Percentiles rank a stretch among this genome's conserved stretches.
Evolutionary conservation across 2,888 invertebrate species (phyloP).

Genomic region (Chrysodeixis includens): DNA sequence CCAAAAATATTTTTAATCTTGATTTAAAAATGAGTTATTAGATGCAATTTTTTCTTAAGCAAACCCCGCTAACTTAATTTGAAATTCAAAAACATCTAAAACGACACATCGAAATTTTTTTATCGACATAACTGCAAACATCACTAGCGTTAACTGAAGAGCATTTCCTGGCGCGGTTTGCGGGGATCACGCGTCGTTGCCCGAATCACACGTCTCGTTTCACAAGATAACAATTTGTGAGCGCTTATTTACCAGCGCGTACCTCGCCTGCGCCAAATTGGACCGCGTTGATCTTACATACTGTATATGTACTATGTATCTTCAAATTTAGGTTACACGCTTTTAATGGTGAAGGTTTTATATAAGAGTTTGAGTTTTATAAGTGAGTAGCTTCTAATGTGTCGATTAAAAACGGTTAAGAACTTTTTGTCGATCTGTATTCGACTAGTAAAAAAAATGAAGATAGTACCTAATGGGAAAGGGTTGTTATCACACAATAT

Average conservation of each 20-base stretch:
- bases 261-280: conserved; percentile 83
- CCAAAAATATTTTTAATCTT: too few species aligned
- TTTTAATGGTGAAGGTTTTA: conserved; percentile 37
- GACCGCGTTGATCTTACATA: conserved; percentile 67
- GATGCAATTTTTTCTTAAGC: not conserved
- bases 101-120: conserved; percentile 37
- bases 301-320: conserved; percentile 51
- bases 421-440: too few species aligned
- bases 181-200: conserved; percentile 86
- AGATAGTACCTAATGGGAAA: not conserved
- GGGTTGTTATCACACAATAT: not conserved
- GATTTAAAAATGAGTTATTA: too few species aligned
- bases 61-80: not conserved
- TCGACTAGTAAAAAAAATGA: too few species aligned
- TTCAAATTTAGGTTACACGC: conserved; percentile 57
- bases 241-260: conserved; percentile 84
- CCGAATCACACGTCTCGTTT: conserved; percentile 88
- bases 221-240: conserved; percentile 89
- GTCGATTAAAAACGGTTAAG: not conserved
- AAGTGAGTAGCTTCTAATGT: not conserved
- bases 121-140: conserved; percentile 59
- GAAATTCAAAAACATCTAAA: not conserved
- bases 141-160: conserved; percentile 82
- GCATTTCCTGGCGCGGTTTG: conserved; percentile 77
- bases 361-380: conserved; percentile 29